phyloP scores from a whole-genome alignment of 1,140 invertebrate genomes.

The Drosophila sp. region DNA sequence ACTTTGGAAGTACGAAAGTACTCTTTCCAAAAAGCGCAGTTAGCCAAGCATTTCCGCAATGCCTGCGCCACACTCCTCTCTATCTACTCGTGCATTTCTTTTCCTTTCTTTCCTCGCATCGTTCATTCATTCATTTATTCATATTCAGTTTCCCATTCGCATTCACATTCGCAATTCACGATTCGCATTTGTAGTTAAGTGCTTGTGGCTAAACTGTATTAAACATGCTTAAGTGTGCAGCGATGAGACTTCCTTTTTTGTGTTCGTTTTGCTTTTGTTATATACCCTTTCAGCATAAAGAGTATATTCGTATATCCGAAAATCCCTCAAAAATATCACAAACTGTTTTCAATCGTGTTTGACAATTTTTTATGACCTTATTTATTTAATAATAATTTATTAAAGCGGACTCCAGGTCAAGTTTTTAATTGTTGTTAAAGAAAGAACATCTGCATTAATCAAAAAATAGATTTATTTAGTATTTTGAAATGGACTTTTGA shows the following conservation, averaged over 20 bases:
- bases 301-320: too few relatives aligned
- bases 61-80: not conserved
- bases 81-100: not conserved
- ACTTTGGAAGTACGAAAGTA: not conserved
- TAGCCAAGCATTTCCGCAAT: conserved; percentile 22
- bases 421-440: too few relatives aligned
- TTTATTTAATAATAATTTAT: too few relatives aligned
- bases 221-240: conserved; percentile 83
- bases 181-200: conserved; percentile 79
- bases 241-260: conserved; percentile 49
- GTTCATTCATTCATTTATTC: conserved; percentile 2
- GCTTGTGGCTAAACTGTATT: conserved; percentile 83
- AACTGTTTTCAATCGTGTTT: too few relatives aligned
- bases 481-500: too few relatives aligned
- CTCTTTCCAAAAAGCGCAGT: conserved; percentile 10
- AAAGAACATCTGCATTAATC: too few relatives aligned
- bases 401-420: too few relatives aligned
- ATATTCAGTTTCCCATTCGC: conserved; percentile 19
- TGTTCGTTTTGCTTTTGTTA: too few relatives aligned
- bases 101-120: not conserved
- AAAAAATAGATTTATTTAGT: too few relatives aligned
- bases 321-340: too few relatives aligned
- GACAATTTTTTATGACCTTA: too few relatives aligned
- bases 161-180: conserved; percentile 49
- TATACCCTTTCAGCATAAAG: too few relatives aligned